A percentile compares a stretch with the other conserved stretches of the same genome.
Conservation (phyloP, 1,140 invertebrate species). For the fruit fly (Drosophila melanogaster) region DNA sequence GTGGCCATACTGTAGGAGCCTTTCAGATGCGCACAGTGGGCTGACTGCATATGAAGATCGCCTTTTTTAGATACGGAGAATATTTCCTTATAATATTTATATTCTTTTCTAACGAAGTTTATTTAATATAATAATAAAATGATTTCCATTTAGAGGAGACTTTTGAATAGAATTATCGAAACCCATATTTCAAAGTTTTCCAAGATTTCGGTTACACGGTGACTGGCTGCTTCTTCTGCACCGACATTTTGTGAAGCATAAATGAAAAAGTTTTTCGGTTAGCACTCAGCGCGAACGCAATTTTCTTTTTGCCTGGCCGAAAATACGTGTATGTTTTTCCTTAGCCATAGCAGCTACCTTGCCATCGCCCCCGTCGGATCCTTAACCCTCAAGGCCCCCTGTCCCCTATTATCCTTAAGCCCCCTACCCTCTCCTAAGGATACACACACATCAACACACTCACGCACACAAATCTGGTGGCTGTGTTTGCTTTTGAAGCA, state of each 20-base stretch:
- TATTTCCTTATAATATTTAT: neutral
- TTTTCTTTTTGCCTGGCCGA: slow-evolving; percentile 75
- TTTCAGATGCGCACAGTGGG: slow-evolving; percentile 25
- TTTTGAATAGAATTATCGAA: too few relatives aligned
- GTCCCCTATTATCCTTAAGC: slow-evolving; percentile 6
- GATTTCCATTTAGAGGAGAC: too few relatives aligned
- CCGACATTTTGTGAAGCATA: slow-evolving; percentile 57
- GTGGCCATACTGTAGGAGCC: slow-evolving; percentile 34
- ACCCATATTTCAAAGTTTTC: neutral
- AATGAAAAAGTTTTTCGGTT: slow-evolving; percentile 82
- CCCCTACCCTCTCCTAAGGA: neutral
- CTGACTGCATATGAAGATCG: neutral
- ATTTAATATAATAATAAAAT: too few relatives aligned
- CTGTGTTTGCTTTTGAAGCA: slow-evolving; percentile 82
- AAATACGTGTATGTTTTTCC: slow-evolving; percentile 82
- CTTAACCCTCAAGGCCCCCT: slow-evolving; percentile 34
- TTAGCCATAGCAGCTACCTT: slow-evolving; percentile 62
- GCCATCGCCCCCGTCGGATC: slow-evolving; percentile 4
- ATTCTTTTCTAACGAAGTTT: too few relatives aligned
- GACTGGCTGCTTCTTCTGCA: slow-evolving; percentile 25
- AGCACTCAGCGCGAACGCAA: slow-evolving; percentile 76
- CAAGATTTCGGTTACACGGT: slow-evolving; percentile 29
- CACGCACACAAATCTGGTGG: neutral
- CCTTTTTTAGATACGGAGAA: neutral
- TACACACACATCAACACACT: neutral